Evolutionary conservation across 1,140 invertebrate species (phyloP), one percentile per base, ranked within the genome.

Genomic region (Ceratina japonica): DNA sequence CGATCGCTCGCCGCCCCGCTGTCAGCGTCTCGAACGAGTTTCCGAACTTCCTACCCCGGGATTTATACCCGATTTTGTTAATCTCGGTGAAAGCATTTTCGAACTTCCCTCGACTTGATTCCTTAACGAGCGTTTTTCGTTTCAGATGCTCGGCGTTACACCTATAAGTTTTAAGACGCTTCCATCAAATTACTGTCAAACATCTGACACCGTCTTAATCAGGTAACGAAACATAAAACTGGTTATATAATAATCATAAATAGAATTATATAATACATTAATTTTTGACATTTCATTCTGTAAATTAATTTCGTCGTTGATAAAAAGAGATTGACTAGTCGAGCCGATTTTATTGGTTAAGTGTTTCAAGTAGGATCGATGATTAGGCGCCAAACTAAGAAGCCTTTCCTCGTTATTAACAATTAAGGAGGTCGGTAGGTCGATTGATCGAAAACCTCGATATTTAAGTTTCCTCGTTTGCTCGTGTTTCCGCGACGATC

Each of bases 1-100:
- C 52, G 63, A 75, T 70, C 66, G 66, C 20, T 56, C 51, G 51
- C 52, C 18, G 24, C 20, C 15, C 18, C 27, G 66, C 51, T 58
- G 51, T 58, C 66, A 31, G 52, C 66, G 52, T 20, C 65, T 68
- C 65, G 65, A 58, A 70, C 51, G 66, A 74, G 61, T 54, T 44
- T 75, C 16, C 31, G 54, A 69, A 69, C 51, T 68, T 68, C 22
- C 31, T 37, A 37, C 24, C 22, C 37, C 8, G 31, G 52, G 66
- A 70, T 70, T 70, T 70, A 76, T 65, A 68, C 8, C 64, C 18
- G 61, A 65, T 75, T 44, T 65, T 37, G 56, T 72, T 72, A 59
- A 61, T 72, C 58, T 18, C 31, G n/a, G 31, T 22, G 56, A 61
- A 44, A 65, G 20, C 51, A 27, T 56, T 65, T 56, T n/a, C 7